These are phyloP conservation scores for Gobio occitaniae DNA, from an alignment of 2,797 vertebrate species.

Conservation along the genomic window DNA sequence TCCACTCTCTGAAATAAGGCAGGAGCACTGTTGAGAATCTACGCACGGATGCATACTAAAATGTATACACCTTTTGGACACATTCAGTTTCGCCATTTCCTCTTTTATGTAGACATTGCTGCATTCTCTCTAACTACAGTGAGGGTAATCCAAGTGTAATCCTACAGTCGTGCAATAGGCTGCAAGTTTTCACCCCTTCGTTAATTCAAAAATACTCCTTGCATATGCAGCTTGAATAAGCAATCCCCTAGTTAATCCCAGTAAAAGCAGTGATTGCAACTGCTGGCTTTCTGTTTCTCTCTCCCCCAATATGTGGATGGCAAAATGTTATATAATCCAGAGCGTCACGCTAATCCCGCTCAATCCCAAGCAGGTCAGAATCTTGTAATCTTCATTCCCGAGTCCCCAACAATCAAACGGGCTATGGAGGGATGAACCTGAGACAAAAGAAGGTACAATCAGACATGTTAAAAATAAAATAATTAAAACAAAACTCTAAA, in stretches of 20 bases:
- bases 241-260: constrained; percentile 75
- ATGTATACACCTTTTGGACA: constrained; percentile 72
- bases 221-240: constrained; percentile 67
- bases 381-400: constrained; percentile 78
- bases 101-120: constrained; percentile 67
- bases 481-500: neutral
- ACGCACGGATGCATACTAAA: constrained; percentile 74
- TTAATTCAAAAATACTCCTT: constrained; percentile 71
- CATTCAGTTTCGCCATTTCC: constrained; percentile 70
- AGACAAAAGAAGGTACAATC: constrained; percentile 18
- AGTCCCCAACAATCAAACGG: constrained; percentile 81
- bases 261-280: constrained; percentile 71
- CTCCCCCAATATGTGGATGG: constrained; percentile 57
- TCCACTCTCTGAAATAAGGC: constrained; percentile 73
- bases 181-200: constrained; percentile 72
- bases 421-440: constrained; percentile 83
- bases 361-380: constrained; percentile 75
- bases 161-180: constrained; percentile 76
- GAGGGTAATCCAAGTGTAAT: constrained; percentile 66
- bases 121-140: constrained; percentile 66
- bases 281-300: constrained; percentile 64
- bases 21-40: constrained; percentile 71
- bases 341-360: constrained; percentile 42
- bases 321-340: constrained; percentile 69
- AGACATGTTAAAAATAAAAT: neutral